Percentiles rank a stretch among this genome's conserved stretches.
These are phyloP conservation scores for Calameuta pallipes DNA, from an alignment of 2,888 invertebrate genomes.

Conservation along the genomic window DNA sequence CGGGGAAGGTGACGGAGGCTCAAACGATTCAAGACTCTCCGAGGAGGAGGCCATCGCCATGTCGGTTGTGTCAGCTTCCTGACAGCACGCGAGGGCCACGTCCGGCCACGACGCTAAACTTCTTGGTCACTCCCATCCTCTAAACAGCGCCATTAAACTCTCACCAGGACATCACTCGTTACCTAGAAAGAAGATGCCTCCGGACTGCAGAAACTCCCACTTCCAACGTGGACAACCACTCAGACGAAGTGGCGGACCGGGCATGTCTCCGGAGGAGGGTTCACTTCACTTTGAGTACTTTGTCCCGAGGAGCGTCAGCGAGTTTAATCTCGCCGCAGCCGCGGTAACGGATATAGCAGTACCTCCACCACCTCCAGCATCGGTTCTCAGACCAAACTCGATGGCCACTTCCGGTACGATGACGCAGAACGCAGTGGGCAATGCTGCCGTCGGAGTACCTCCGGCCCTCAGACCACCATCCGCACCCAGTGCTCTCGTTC, in stretches of 20 bases:
- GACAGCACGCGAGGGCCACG: conserved; percentile 69
- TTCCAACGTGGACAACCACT: conserved; percentile 77
- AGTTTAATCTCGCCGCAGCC: conserved; percentile 79
- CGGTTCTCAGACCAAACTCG: conserved; percentile 42
- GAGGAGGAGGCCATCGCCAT: conserved; percentile 68
- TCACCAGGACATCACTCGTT: conserved; percentile 68
- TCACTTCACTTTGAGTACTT: conserved; percentile 76
- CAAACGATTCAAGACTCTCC: conserved; percentile 51
- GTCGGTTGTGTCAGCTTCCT: conserved; percentile 67
- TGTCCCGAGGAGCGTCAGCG: conserved; percentile 85
- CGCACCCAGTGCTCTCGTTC: conserved; percentile 41
- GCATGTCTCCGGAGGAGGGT: conserved; percentile 40
- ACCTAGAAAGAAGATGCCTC: conserved; percentile 65
- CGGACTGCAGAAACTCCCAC: conserved; percentile 52
- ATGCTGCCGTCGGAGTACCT: conserved; percentile 44
- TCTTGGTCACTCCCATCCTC: conserved; percentile 49
- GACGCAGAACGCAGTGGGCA: conserved; percentile 26
- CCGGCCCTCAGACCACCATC: conserved; percentile 38
- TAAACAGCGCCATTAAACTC: conserved; percentile 52
- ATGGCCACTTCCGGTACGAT: background rate
- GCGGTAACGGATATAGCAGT: conserved; percentile 71
- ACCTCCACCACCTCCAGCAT: conserved; percentile 66
- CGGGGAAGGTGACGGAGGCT: conserved; percentile 47
- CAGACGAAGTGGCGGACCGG: conserved; percentile 70
- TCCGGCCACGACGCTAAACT: conserved; percentile 65